Evolutionary conservation across 2,888 invertebrate species (phyloP), one percentile per base, ranked within the genome.

Genomic region (Pemphredon lugubris): DNA sequence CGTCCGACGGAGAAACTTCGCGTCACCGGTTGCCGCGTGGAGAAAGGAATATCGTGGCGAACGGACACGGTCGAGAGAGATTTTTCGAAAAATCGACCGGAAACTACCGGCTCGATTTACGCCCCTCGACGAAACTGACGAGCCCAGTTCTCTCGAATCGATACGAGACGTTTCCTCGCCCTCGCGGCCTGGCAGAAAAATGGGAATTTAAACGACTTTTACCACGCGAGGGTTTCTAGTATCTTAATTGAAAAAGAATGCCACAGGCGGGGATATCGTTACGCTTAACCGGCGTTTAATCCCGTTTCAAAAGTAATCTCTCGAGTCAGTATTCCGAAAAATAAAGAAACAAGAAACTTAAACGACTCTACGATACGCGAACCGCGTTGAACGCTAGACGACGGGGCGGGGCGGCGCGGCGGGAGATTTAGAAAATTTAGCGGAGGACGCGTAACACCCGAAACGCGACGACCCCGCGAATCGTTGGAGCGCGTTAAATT

Each of bases 11-110:
- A 32, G 23, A 53, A 53, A 57, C 48, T 70, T 55, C 48, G 58
- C 50, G 40, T 30, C 39, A 60, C 39, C 54, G 50, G 69, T 70
- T 69, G 60, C n/a, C n/a, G n/a, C n/a, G n/a, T n/a, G 70, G 18
- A 44, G 53, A 51, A 55, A 60, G 70, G 48, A 70, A 70, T 44
- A 37, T 63, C 48, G 55, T 53, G n/a, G n/a, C 60, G 70, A 67
- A 70, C 60, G 70, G 59, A 63, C 61, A 71, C 37, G 70, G 57
- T 42, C 45, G 60, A 40, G 34, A 55, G 66, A 65, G 73, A 66
- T 73, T 72, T 73, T 72, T 72, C 72, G 73, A 65, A 73, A n/a
- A 73, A 73, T 73, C 61, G 73, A 73, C 73, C 73, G 73, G 73
- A 60, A 73, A 73, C 72, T 60, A 65, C 47, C 58, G 63, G 59